Evolutionary conservation across 2,888 invertebrate genomes (phyloP), one percentile per base, ranked within the genome.

Genomic region (Calephelis perditalis): DNA sequence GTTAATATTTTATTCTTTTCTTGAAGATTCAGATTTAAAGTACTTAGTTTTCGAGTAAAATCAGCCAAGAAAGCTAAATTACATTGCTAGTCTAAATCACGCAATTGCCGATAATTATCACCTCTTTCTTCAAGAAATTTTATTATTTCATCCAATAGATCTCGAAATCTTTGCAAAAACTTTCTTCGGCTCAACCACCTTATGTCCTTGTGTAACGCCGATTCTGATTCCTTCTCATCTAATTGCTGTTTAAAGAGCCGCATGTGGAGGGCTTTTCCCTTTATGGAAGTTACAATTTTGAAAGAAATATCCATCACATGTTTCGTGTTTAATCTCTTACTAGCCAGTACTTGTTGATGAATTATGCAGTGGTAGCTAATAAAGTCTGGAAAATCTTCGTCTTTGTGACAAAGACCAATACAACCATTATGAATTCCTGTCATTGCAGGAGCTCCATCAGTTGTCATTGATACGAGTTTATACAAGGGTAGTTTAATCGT

Each of bases 161-260:
- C 64, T 64, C 63, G 63, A 70, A 68, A 70, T 67, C 65, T 68
- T 68, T 69, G 65, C 63, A 67, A 67, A 66, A 70, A 71, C 62
- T 70, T 69, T 65, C 67, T 44, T 64, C 66, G 68, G 63, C 69
- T 15, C 15, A 15, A 15, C 15, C 15, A 15, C 15, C 68, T 71
- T 37, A 68, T 68, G 63, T 69, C 67, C 59, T 64, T 67, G 63
- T 68, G 66, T 61, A 64, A 15, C 64, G 60, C 65, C 62, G 67
- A 67, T 40, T 67, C 64, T 64, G 66, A 59, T 63, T 66, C 62
- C 63, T 63, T 69, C 55, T 67, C 64, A 62, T 62, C 65, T 65
- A 67, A 63, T 15, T 65, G 67, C 63, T 66, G 63, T 65, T 63
- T 61, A 66, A 67, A 62, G 59, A 65, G 64, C 49, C 59, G 63